Evolutionary conservation across 2,113 vertebrate species (phyloP).

Genomic region (Cranoglanis bouderius): DNA sequence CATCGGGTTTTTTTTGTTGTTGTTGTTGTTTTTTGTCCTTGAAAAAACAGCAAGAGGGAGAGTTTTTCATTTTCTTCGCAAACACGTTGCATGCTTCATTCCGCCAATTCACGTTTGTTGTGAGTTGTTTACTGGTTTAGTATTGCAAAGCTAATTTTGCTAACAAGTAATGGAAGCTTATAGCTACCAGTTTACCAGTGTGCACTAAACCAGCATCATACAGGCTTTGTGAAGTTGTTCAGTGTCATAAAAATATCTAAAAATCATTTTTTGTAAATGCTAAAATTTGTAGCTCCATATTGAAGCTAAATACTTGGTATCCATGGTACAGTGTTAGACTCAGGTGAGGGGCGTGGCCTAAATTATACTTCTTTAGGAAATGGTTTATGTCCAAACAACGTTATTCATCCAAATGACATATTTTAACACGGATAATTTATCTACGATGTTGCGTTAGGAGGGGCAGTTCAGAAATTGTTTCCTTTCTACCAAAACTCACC

Average conservation of each 20-base stretch:
- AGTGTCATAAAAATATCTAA: too few species aligned
- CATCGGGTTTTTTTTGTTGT: background rate
- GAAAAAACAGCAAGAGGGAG: background rate
- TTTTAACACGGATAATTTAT: too few species aligned
- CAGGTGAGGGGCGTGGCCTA: background rate
- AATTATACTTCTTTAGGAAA: background rate
- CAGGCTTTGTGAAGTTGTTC: background rate
- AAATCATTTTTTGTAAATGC: too few species aligned
- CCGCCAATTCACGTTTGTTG: background rate
- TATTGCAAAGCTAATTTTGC: background rate
- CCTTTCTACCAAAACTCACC: too few species aligned
- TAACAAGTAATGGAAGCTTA: background rate
- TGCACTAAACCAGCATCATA: background rate
- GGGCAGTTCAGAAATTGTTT: too few species aligned
- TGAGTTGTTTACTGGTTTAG: background rate
- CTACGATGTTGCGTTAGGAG: too few species aligned
- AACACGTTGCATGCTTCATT: background rate
- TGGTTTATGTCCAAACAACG: background rate
- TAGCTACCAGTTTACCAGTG: background rate
- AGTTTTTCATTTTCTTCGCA: background rate
- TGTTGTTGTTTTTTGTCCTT: constrained; percentile 1
- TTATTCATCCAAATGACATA: background rate
- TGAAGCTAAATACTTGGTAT: background rate
- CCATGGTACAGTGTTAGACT: background rate
- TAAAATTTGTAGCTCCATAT: background rate